Base-by-base conservation (phyloP, 2,888 invertebrate genomes). In the Leptinotarsa rubiginosa region DNA sequence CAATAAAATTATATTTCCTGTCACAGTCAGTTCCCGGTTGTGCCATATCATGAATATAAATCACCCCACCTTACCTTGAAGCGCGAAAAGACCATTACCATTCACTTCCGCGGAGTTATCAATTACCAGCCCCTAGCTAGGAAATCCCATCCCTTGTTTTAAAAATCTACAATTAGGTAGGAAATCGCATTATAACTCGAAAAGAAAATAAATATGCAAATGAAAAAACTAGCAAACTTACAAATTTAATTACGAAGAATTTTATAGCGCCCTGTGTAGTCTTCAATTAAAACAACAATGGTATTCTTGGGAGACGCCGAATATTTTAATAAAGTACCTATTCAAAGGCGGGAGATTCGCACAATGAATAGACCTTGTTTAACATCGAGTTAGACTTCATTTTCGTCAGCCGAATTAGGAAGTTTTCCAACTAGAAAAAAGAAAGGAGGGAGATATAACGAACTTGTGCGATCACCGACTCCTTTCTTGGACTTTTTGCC, bases 251-350 rank as follows among this genome's bases (percentile, higher is more conserved):
- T 83, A 84, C 81, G 80, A 76, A 78, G 79, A 81, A 83, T 82
- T 82, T 83, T 78, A 80, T 81, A 80, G 79, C 80, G 75, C 78
- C 80, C 81, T 83, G 80, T 83, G 83, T 81, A 81, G 70, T 81
- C 82, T 81, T 81, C 81, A 85, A 84, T 86, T 85, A 85, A 84
- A 84, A 83, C 83, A 83, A 86, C 85, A 85, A 86, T 85, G 78
- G 84, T 84, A 84, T 83, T 84, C 81, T 80, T 81, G 79, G 81
- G 82, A 83, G 84, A 82, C 82, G 81, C 78, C 78, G 81, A 79
- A 83, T 85, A 85, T 85, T 86, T 85, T 84, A 85, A 84, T 84
- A 82, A 83, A 80, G 82, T 75, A 80, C 79, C 79, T 78, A 78
- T 74, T 78, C 77, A 70, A 49, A 56, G 50, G 65, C 56, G 74